Conservation (phyloP, 1,140 invertebrate genomes). For the Drosophila novamexicana region DNA sequence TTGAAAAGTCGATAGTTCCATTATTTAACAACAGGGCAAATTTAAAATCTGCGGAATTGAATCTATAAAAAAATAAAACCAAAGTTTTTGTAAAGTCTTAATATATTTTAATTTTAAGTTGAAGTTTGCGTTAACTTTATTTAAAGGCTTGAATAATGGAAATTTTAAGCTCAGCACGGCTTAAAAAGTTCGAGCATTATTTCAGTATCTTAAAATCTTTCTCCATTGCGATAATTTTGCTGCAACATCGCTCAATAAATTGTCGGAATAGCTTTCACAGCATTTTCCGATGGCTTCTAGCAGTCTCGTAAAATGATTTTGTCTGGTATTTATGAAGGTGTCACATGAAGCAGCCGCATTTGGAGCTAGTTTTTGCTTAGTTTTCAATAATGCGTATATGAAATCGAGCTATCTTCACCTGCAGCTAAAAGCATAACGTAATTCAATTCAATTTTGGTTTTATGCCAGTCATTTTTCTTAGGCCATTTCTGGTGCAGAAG, state of each 20-base stretch:
- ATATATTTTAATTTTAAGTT: too few species aligned
- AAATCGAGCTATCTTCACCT: constrained; percentile 23
- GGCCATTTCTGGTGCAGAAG: constrained; percentile 16
- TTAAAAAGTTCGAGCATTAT: neutral
- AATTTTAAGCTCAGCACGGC: too few species aligned
- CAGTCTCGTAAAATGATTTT: constrained; percentile 4
- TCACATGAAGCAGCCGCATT: neutral
- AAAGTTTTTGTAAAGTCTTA: too few species aligned
- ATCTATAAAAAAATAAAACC: too few species aligned
- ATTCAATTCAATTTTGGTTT: constrained; percentile 64
- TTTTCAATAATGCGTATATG: constrained; percentile 13
- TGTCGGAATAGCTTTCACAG: constrained; percentile 22
- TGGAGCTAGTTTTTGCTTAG: constrained; percentile 20
- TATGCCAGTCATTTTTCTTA: constrained; percentile 36
- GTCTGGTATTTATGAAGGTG: constrained; percentile 29
- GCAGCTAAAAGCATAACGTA: constrained; percentile 55
- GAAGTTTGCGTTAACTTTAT: too few species aligned
- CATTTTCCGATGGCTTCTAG: neutral
- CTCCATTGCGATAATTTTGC: neutral
- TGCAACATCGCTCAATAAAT: neutral
- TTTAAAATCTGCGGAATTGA: neutral
- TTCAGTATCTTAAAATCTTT: neutral
- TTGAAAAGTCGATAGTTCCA: neutral
- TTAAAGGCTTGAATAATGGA: too few species aligned
- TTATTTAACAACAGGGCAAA: neutral